Evolutionary conservation across 2,888 invertebrate species (phyloP).

Genomic region (Spilosoma lubricipeda): DNA sequence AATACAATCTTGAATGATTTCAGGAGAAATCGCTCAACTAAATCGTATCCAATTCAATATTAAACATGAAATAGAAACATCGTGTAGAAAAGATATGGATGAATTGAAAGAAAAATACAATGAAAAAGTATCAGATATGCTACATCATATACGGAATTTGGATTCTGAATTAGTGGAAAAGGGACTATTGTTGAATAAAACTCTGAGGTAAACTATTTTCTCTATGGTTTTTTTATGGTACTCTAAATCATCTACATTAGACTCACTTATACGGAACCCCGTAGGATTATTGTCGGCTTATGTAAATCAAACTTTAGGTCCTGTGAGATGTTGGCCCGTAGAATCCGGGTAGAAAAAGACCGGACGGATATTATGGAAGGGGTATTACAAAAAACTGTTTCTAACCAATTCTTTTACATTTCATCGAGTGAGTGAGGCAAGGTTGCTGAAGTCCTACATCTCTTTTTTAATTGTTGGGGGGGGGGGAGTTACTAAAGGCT

Average conservation of each 20-base stretch:
- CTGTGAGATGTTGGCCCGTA: not conserved
- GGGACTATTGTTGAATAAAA: slow-evolving; percentile 82
- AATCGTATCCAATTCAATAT: slow-evolving; percentile 83
- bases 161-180: slow-evolving; percentile 87
- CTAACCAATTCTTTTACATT: too few species aligned
- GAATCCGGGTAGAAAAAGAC: not conserved
- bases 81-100: slow-evolving; percentile 86
- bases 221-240: not conserved
- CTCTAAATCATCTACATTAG: not conserved
- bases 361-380: too few species aligned
- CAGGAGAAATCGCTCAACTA: slow-evolving; percentile 85
- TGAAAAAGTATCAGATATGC: slow-evolving; percentile 86
- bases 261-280: too few species aligned
- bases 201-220: slow-evolving; percentile 63
- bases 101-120: slow-evolving; percentile 86
- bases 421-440: too few species aligned
- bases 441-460: too few species aligned
- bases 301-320: not conserved
- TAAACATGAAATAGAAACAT: slow-evolving; percentile 84
- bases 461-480: too few species aligned
- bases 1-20: not conserved
- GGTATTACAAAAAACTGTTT: too few species aligned
- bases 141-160: slow-evolving; percentile 84
- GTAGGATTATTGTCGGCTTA: too few species aligned
- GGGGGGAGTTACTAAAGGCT: too few species aligned